Percentiles rank a stretch among this genome's conserved stretches.
These are phyloP conservation scores for Helicolenus hilgendorfi DNA, from an alignment of 2,797 vertebrate genomes.

Conservation along the genomic window DNA sequence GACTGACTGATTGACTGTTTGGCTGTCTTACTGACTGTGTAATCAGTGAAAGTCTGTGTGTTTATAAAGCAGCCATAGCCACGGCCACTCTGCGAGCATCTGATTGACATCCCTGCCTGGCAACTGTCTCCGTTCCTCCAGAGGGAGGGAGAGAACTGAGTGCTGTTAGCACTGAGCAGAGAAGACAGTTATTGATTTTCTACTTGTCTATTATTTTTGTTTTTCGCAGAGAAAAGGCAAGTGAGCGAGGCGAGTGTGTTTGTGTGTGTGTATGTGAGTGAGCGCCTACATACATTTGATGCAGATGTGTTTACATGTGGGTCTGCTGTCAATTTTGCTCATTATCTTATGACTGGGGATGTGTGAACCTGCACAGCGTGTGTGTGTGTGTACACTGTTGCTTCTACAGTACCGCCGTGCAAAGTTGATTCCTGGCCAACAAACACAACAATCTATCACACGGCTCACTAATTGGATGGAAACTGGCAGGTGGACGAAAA, in stretches of 20 bases:
- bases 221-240: conserved; percentile 72
- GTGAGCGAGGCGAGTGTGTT: conserved; percentile 20
- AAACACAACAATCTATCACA: conserved; percentile 45
- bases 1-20: conserved; percentile 59
- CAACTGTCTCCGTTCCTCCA: conserved; percentile 67
- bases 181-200: conserved; percentile 85
- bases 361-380: conserved; percentile 22
- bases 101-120: conserved; percentile 78
- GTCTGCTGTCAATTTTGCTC: conserved; percentile 40
- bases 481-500: conserved; percentile 65
- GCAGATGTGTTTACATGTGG: conserved; percentile 42
- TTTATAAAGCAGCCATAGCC: conserved; percentile 63
- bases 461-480: conserved; percentile 76
- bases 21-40: conserved; percentile 45
- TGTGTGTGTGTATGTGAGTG: not conserved
- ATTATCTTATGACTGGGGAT: conserved; percentile 57
- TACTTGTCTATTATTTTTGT: conserved; percentile 85
- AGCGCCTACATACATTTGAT: conserved; percentile 19
- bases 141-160: conserved; percentile 59
- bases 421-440: conserved; percentile 54
- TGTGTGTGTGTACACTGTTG: conserved; percentile 31
- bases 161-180: conserved; percentile 77
- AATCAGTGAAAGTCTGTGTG: conserved; percentile 65
- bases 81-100: conserved; percentile 42
- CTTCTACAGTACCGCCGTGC: conserved; percentile 27